These are phyloP conservation scores for Ochropleura plecta DNA, from an alignment of 2,888 invertebrate genomes.

Conservation along the genomic window DNA sequence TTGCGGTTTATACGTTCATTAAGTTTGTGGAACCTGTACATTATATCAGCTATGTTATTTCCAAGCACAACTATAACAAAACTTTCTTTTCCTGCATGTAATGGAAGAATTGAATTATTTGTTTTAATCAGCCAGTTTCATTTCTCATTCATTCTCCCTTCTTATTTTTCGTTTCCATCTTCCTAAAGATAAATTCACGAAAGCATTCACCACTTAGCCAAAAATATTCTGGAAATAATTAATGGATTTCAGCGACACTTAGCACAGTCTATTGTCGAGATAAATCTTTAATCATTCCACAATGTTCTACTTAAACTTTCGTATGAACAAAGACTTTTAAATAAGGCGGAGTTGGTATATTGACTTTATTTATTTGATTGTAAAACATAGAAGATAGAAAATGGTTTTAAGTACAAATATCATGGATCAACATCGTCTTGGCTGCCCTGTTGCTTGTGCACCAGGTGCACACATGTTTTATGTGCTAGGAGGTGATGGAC, in stretches of 20 bases:
- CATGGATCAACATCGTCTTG: too few relatives aligned
- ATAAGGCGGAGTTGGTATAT: slow-evolving; percentile 19
- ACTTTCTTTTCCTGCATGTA: slow-evolving; percentile 26
- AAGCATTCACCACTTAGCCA: slow-evolving; percentile 2
- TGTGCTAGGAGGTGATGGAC: too few relatives aligned
- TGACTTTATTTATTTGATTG: slow-evolving; percentile 9
- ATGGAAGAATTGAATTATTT: neutral
- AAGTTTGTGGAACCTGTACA: slow-evolving; percentile 29
- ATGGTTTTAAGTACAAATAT: neutral
- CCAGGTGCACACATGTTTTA: too few relatives aligned
- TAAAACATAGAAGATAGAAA: neutral
- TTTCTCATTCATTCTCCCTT: neutral
- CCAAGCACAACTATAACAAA: slow-evolving; percentile 9
- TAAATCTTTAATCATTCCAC: slow-evolving; percentile 54
- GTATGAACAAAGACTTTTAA: slow-evolving; percentile 32
- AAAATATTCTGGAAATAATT: slow-evolving; percentile 24
- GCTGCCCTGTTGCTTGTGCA: too few relatives aligned
- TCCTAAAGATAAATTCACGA: slow-evolving; percentile 15
- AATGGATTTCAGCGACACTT: slow-evolving; percentile 21
- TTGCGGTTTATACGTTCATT: slow-evolving; percentile 43
- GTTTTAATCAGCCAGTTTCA: neutral
- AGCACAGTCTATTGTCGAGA: slow-evolving; percentile 36
- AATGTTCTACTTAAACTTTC: slow-evolving; percentile 26
- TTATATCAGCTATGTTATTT: slow-evolving; percentile 19
- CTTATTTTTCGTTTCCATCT: neutral